Conservation (phyloP, 2,797 vertebrate species). For the Takifugu rubripes region DNA sequence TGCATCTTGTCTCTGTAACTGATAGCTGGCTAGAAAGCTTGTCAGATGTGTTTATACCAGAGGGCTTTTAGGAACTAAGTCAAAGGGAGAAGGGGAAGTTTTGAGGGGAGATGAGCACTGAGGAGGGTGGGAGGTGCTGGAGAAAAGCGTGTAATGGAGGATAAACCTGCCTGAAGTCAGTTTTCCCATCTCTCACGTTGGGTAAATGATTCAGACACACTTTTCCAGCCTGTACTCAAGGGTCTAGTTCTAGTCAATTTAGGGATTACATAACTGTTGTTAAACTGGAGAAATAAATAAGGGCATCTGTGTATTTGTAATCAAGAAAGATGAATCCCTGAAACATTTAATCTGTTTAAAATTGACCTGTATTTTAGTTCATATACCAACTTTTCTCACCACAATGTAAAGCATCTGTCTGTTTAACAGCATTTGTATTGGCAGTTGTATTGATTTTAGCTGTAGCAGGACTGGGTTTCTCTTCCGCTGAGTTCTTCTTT, state of each 20-base stretch:
- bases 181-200: conserved; percentile 30
- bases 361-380: neutral
- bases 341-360: neutral
- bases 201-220: conserved; percentile 9
- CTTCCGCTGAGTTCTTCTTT: neutral
- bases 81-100: conserved; percentile 34
- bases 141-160: conserved; percentile 41
- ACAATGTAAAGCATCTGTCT: neutral
- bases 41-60: conserved; percentile 71
- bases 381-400: too few relatives aligned
- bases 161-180: conserved; percentile 43
- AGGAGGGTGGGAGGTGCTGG: conserved; percentile 20
- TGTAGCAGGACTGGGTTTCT: neutral
- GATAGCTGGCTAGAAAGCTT: conserved; percentile 50
- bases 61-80: conserved; percentile 57
- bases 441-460: too few relatives aligned
- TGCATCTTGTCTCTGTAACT: conserved; percentile 47
- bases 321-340: neutral
- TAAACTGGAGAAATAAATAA: neutral
- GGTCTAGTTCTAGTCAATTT: neutral
- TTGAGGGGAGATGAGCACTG: conserved; percentile 28
- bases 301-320: neutral
- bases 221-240: conserved; percentile 9
- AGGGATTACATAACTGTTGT: neutral
- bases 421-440: neutral